Conservation (phyloP, 2,888 invertebrate species). For the Aleiodes leptofemur region DNA sequence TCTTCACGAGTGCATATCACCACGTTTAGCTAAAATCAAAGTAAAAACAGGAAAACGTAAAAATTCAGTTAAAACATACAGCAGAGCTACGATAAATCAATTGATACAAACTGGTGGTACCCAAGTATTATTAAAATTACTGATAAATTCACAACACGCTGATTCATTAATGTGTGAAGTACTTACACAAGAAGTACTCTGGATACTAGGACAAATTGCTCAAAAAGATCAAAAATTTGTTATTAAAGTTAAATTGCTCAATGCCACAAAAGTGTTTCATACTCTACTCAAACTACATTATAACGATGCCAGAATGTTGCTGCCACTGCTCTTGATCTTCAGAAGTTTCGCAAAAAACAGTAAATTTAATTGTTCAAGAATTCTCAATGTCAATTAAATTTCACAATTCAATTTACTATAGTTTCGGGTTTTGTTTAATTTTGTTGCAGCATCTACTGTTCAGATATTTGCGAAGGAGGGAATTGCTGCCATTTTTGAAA, state of each 20-base stretch:
- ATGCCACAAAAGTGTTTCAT: conserved; percentile 80
- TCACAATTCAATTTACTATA: background rate
- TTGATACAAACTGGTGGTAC: conserved; percentile 78
- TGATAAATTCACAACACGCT: conserved; percentile 77
- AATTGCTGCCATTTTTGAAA: conserved; percentile 79
- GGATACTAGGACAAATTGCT: conserved; percentile 78
- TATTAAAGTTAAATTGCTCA: conserved; percentile 80
- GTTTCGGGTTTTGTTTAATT: conserved; percentile 55
- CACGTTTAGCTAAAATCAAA: conserved; percentile 73
- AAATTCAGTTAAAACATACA: conserved; percentile 62
- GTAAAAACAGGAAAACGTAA: conserved; percentile 63
- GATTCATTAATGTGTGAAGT: conserved; percentile 78
- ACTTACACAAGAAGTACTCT: conserved; percentile 79
- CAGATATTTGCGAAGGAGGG: conserved; percentile 79
- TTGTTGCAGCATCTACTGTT: conserved; percentile 74
- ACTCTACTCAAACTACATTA: conserved; percentile 79
- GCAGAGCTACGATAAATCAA: conserved; percentile 77
- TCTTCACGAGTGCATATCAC: conserved; percentile 79
- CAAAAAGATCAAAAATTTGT: conserved; percentile 80
- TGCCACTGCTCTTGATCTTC: conserved; percentile 79
- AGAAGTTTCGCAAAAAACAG: conserved; percentile 80
- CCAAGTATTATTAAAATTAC: conserved; percentile 78
- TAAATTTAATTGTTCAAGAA: conserved; percentile 68
- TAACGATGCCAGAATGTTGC: conserved; percentile 79
- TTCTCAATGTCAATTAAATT: background rate